Conservation (phyloP, 2,888 invertebrate species). For the Pammene aurita region DNA sequence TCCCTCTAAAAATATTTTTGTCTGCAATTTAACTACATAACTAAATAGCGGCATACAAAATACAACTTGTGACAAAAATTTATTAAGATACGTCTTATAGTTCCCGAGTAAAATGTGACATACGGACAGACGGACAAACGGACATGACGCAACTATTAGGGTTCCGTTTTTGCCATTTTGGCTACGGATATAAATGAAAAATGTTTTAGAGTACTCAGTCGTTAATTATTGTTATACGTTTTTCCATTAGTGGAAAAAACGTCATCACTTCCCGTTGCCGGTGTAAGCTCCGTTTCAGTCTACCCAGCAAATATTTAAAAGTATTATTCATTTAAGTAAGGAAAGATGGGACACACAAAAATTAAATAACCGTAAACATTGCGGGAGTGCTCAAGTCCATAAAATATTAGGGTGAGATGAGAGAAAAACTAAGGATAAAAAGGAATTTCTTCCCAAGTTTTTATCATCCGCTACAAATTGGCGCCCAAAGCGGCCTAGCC, state of each 20-base stretch:
- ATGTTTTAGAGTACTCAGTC: background rate
- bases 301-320: constrained; percentile 32
- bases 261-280: constrained; percentile 13
- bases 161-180: no score
- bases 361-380: constrained; percentile 42
- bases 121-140: no score
- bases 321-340: constrained; percentile 35
- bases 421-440: constrained; percentile 29
- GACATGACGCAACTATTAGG: no score
- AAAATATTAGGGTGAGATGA: constrained; percentile 34
- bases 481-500: background rate
- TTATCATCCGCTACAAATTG: constrained; percentile 27
- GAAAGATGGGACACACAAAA: constrained; percentile 37
- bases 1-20: no score
- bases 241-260: constrained; percentile 24
- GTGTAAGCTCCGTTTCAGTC: constrained; percentile 30
- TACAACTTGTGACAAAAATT: no score
- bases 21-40: no score
- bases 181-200: background rate
- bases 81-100: no score
- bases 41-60: no score
- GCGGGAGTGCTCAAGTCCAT: constrained; percentile 32
- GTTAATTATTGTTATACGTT: constrained; percentile 19
- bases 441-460: constrained; percentile 7
- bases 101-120: no score